Base-by-base conservation (phyloP, 1,140 invertebrate genomes). In the Bursaphelenchus mucronatus region DNA sequence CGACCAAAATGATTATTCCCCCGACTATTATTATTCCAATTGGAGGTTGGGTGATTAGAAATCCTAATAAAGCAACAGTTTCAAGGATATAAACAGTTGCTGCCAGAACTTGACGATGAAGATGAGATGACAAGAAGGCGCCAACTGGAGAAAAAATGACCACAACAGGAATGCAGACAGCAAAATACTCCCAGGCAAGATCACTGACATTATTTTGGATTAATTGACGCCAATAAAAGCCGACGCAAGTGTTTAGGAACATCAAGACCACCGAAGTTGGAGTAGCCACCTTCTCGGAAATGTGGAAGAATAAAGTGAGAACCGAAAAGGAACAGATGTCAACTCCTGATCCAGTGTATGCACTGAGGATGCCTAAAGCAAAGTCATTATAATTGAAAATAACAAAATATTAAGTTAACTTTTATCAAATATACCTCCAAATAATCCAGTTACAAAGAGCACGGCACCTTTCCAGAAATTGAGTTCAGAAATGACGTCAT, bases 261-360 rank as follows among this genome's bases (percentile, higher is more conserved):
- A 74, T 74, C 40, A 74, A 52, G 43, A 74, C 51, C 15, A 74
- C 64, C 11, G 63, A 64, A 6, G 72, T 74, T 8, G 72, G 72
- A 19, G 72, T 74, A 11, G 72, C 72, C 17, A 70, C 67, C 46
- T 74, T 74, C 46, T 74, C 72, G 43, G 56, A 50, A 8, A 78
- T 59, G 9, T 72, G 56, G 51, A 76, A 76, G 5, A 70, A 53
- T 9, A 70, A 46, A 41, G 69, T 70, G 13, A 70, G 43, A 11
- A 70, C 62, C n/a, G 69, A 70, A 30, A 70, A 70, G 3, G 69
- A 74, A 47, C 67, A 71, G 21, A 70, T 70, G 39, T 67, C 66
- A 4, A 67, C 64, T 6, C 66, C 64, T 9, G 63, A 63, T n/a
- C 63, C 63, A 17, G 63, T 40, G 17, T 74, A 13, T 10, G 71